Percentiles rank a stretch among this genome's conserved stretches.
These are phyloP conservation scores for Oligia strigilis DNA, from an alignment of 2,888 invertebrate species.

Conservation along the genomic window DNA sequence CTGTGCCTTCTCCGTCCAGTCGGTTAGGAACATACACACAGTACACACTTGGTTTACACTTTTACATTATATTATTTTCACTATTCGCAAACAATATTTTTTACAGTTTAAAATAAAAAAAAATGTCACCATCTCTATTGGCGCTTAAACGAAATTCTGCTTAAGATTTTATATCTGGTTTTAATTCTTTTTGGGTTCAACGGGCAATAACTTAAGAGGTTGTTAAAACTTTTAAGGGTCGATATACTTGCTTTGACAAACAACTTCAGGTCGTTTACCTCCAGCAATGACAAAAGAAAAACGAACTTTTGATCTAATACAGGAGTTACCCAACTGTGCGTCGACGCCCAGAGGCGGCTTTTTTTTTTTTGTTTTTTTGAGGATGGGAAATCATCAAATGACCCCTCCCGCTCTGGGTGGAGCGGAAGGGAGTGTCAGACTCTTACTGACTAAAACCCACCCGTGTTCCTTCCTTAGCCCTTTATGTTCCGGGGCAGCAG, in stretches of 20 bases:
- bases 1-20: no score
- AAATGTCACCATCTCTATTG: background rate
- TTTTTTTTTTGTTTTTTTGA: no score
- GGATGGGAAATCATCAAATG: no score
- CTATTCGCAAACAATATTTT: background rate
- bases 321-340: background rate
- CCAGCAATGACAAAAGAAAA: background rate
- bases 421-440: no score
- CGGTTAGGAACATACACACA: no score
- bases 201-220: slow-evolving; percentile 6
- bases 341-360: background rate
- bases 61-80: background rate
- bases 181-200: background rate
- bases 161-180: background rate
- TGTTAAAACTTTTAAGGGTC: slow-evolving; percentile 30
- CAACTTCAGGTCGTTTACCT: slow-evolving; percentile 6
- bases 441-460: no score
- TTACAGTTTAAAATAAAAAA: background rate
- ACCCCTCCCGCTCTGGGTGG: no score
- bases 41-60: background rate
- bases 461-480: no score
- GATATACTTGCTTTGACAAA: slow-evolving; percentile 14
- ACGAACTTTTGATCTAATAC: background rate
- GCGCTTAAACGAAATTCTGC: background rate
- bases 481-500: no score